Evolutionary conservation across 2,888 invertebrate species (phyloP).

Genomic region (Dasypolia templi): DNA sequence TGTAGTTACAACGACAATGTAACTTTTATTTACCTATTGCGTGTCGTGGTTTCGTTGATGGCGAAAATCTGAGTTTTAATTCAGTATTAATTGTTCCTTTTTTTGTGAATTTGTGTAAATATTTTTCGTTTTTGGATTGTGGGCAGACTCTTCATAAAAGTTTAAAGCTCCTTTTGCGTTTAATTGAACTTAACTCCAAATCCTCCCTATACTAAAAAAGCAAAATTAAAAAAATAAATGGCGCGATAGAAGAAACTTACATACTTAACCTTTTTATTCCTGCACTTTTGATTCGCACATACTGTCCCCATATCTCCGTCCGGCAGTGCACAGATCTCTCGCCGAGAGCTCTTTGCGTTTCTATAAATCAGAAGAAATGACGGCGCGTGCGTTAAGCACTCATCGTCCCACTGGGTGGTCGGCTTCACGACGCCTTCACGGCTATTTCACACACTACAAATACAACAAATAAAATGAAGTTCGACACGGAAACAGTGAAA

Average conservation of each 20-base stretch:
- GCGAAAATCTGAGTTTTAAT: slow-evolving; percentile 2
- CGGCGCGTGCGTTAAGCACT: slow-evolving; percentile 87
- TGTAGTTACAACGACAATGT: slow-evolving; percentile 20
- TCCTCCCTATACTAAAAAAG: neutral
- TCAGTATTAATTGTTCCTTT: neutral
- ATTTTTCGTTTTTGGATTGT: neutral
- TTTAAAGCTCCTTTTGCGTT: too few species aligned
- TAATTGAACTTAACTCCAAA: neutral
- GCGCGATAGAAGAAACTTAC: neutral
- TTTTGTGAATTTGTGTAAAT: slow-evolving; percentile 2
- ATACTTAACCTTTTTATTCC: neutral
- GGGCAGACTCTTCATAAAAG: too few species aligned
- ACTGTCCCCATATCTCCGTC: slow-evolving; percentile 65
- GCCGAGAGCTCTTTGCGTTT: slow-evolving; percentile 80
- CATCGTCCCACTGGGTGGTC: slow-evolving; percentile 88
- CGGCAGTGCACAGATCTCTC: slow-evolving; percentile 72
- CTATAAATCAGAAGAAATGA: slow-evolving; percentile 90
- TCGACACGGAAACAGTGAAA: slow-evolving; percentile 78
- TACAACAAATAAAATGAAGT: slow-evolving; percentile 75
- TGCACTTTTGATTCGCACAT: slow-evolving; percentile 40
- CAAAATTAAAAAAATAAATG: neutral
- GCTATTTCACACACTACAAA: slow-evolving; percentile 87
- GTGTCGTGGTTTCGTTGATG: slow-evolving; percentile 6
- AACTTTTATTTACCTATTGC: slow-evolving; percentile 28
- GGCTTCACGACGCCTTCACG: slow-evolving; percentile 83